Evolutionary conservation across 2,888 invertebrate genomes (phyloP), one percentile per base, ranked within the genome.

Genomic region (Drosophila acutilabella): DNA sequence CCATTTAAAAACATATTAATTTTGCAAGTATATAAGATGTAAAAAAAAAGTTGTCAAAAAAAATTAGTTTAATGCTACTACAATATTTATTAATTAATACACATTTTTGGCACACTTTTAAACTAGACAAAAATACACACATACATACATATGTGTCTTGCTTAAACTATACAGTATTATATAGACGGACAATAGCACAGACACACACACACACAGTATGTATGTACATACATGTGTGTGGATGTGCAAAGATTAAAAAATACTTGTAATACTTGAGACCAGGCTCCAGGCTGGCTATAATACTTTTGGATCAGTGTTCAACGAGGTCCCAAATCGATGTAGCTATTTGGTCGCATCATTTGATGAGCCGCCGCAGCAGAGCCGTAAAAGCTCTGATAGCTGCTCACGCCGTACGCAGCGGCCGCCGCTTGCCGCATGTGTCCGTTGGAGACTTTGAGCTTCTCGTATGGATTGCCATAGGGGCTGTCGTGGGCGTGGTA

Each of bases 321-420:
- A 81, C 92, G 91, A 13, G 92, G 92, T 53, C 92, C 92, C 80
- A 92, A 81, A 72, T 92, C 92, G 44, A 92, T 92, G 44, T 92
- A 92, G 52, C 92, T 91, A 60, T 91, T 91, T 38, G 92, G 89
- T 23, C 92, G 88, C 86, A 92, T 90, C 89, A 92, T 92, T 57
- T 91, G 90, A 70, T 91, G 90, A 18, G 91, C 76, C 41, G 78
- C 80, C 52, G 84, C 88, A 10, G 84, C 87, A 18, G 89, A 78
- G 3, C 90, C 87, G 64, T 92, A 92, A 68, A 92, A 92, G 44
- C 90, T 83, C 71, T 92, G 93, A 78, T 92, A 93, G 67, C 90
- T 88, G 69, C 90, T 91, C 82, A 90, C 88, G 56, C 85, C 81
- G 52, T 92, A 93, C 4, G 92, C 90, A 23, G 88, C 75, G 2